Evolutionary conservation across 2,888 invertebrate species (phyloP), one percentile per base, ranked within the genome.

Genomic region (Drosophila pseudotalamancana): DNA sequence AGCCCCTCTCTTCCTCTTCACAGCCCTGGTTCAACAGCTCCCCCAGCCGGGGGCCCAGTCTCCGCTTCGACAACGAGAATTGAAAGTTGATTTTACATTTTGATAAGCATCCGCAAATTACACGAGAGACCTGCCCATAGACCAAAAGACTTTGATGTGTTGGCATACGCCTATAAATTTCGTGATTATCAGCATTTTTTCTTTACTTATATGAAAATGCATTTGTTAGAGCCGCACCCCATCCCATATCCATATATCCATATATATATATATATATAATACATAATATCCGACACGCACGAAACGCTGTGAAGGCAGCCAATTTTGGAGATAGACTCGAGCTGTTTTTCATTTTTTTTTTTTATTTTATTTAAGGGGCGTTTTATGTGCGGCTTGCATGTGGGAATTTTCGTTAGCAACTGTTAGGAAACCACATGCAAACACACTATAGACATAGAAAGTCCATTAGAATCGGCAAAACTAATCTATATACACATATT

Each of bases 61-160:
- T 4, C 23, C 3, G 23, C 27, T 35, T 27, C 18, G 18, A 34
- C 72, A 49, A 60, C 51, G 14, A 76, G 87, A 80, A 84, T 67
- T 87, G 84, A 81, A 83, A 87, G 81, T 81, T 77, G 87, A 81
- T 81, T 81, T 81, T 74, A 77, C 84, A 84, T 67, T 81, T 80
- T 87, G 81, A 81, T 81, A 81, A 81, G 84, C 85, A 68, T 73
- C 77, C 66, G 84, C 87, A 87, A 87, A 81, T 81, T 87, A 81
- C 84, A 86, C 42, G 73, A 72, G 57, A 82, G 75, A 62, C 79
- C 86, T 65, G 87, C 70, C 70, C 71, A 56, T 23, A 37, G 40
- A 53, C 64, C 61, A 54, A 48, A n/a, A 75, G 63, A 72, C 77
- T 59, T 65, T 86, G 84, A 77, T 83, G 84, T 86, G 81, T 86